Evolutionary conservation across 2,888 invertebrate genomes (phyloP).

Genomic region (Camptogramma bilineatum): DNA sequence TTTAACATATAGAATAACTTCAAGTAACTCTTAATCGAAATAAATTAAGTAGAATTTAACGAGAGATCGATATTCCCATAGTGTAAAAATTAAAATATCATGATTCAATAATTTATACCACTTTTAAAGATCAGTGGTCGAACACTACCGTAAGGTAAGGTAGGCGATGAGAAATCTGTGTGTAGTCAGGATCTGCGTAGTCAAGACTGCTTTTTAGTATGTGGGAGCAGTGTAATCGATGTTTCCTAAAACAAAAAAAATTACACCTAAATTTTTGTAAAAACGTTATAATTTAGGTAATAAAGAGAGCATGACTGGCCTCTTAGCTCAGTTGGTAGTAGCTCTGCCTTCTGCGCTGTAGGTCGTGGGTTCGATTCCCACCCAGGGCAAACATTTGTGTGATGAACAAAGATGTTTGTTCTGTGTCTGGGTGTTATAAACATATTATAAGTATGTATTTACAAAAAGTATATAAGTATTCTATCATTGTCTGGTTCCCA

Average conservation of each 20-base stretch:
- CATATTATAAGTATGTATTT: no score
- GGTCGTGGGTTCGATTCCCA: no score
- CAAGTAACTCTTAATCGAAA: constrained; percentile 10
- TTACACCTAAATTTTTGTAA: not conserved
- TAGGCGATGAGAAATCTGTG: constrained; percentile 13
- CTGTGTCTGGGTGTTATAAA: no score
- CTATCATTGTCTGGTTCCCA: no score
- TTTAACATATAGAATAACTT: constrained; percentile 24
- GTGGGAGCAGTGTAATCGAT: constrained; percentile 90
- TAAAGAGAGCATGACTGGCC: no score
- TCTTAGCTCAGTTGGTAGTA: no score
- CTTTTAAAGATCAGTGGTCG: not conserved
- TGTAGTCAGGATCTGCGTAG: constrained; percentile 20
- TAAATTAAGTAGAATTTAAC: constrained; percentile 18
- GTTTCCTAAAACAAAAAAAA: constrained; percentile 80
- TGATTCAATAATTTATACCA: constrained; percentile 5
- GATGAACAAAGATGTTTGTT: no score
- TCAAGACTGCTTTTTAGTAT: constrained; percentile 78
- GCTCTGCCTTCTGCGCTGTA: no score
- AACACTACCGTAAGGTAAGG: constrained; percentile 2
- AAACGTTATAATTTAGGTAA: no score
- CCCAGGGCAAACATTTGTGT: no score
- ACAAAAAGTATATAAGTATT: no score
- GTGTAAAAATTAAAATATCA: constrained; percentile 10
- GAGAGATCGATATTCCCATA: constrained; percentile 26